phyloP scores from a whole-genome alignment of 2,888 invertebrate genomes.

The Endomychus coccineus region DNA sequence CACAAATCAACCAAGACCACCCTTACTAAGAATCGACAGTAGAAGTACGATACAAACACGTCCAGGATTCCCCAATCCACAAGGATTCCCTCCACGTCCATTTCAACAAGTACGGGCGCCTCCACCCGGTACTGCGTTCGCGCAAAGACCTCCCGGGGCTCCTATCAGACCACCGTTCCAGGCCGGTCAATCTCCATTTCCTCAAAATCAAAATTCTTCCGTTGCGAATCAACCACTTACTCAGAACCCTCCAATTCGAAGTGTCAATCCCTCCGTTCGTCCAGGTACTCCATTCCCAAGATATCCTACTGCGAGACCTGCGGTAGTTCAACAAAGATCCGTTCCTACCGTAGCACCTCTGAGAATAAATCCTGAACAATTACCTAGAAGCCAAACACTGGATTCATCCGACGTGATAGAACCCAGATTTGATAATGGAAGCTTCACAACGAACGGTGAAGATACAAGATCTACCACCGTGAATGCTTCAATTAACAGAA shows the following conservation, averaged over 20 bases:
- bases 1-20: constrained; percentile 31
- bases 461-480: constrained; percentile 30
- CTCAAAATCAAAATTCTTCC: constrained; percentile 28
- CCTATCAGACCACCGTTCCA: constrained; percentile 15
- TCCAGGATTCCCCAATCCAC: constrained; percentile 15
- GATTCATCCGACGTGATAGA: constrained; percentile 28
- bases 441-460: constrained; percentile 36
- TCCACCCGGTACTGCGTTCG: constrained; percentile 32
- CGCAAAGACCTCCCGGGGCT: constrained; percentile 27
- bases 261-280: constrained; percentile 35
- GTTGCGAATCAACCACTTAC: constrained; percentile 8
- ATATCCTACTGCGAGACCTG: constrained; percentile 29
- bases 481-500: constrained; percentile 48
- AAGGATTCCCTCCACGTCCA: constrained; percentile 22
- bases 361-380: constrained; percentile 13
- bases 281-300: constrained; percentile 48
- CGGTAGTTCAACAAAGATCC: constrained; percentile 32
- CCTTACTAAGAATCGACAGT: constrained; percentile 44
- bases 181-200: constrained; percentile 17
- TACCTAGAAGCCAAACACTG: constrained; percentile 34
- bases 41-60: constrained; percentile 25
- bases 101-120: constrained; percentile 29
- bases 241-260: constrained; percentile 21
- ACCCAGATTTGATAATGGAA: constrained; percentile 42
- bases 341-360: constrained; percentile 23